Evolutionary conservation across 2,888 invertebrate species (phyloP), one percentile per base, ranked within the genome.

Genomic region (Limenitis camilla): DNA sequence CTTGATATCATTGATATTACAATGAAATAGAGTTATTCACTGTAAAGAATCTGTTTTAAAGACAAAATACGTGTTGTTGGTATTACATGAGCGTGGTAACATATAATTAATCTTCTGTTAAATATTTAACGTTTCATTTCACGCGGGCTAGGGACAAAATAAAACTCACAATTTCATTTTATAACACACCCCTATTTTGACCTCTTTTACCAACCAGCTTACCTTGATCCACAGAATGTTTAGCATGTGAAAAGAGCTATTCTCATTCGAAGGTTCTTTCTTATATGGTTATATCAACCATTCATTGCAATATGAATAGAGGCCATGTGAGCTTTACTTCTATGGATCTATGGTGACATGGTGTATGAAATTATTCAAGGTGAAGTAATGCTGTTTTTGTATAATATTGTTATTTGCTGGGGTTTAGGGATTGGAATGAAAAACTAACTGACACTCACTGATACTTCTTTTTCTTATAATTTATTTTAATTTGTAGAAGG

Each of bases 271-370:
- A 55, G 61, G 72, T 45, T 72, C 73, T 66, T 59, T 53, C 47
- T 31, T 8, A 36, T 36, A 43, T 47, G 65, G 58, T 60, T 57
- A 62, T 65, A 58, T 64, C 64, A 62, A 82, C 82, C 82, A 85
- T 77, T 64, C 65, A 65, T 63, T 73, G 72, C 66, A 67, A 72
- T 74, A 74, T 84, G 78, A 83, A 84, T 82, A 78, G 72, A 73
- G 68, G 67, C 64, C 57, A 58, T 69, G 67, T 63, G 56, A 58
- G 59, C 69, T 67, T 67, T 64, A 75, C 72, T 67, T 72, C 68
- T 66, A 31, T 73, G 69, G 63, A 70, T 53, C 52, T 50, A 59
- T 61, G 65, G 70, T 72, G 73, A 74, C 64, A 72, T 64, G 66
- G 74, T 71, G 73, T 68, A 66, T 64, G 66, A 76, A 78, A 82